Evolutionary conservation across 2,797 vertebrate genomes (phyloP).

Genomic region (Neosilurus mollespiculum): DNA sequence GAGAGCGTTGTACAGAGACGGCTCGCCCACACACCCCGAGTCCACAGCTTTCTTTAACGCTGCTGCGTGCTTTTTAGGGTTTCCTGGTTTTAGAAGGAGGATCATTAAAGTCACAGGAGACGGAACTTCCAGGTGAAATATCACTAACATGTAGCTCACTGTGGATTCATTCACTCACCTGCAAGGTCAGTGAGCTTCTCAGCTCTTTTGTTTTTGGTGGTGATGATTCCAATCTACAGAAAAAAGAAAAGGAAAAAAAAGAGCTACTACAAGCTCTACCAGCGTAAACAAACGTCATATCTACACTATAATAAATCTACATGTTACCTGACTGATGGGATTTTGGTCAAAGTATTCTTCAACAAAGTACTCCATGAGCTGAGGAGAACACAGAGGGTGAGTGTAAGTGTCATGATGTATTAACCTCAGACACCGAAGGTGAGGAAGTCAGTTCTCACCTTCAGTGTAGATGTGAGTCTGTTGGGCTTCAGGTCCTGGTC

Average conservation of each 20-base stretch:
- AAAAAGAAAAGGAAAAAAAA: background rate
- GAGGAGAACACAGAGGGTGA: slow-evolving; percentile 36
- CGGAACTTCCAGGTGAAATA: too few species aligned
- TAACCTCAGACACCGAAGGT: background rate
- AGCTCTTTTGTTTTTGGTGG: slow-evolving; percentile 92
- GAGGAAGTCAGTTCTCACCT: slow-evolving; percentile 59
- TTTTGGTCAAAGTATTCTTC: slow-evolving; percentile 99
- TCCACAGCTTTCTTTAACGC: slow-evolving; percentile 89
- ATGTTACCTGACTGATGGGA: slow-evolving; percentile 93
- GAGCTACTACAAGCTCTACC: background rate
- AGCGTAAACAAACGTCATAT: background rate
- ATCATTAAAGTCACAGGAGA: too few species aligned
- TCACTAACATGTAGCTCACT: too few species aligned
- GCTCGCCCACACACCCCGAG: slow-evolving; percentile 86
- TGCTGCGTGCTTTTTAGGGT: slow-evolving; percentile 84
- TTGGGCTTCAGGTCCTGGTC: slow-evolving; percentile 95
- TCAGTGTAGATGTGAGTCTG: slow-evolving; percentile 82
- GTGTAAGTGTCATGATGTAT: background rate
- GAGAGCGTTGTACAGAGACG: slow-evolving; percentile 93
- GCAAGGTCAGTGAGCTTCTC: slow-evolving; percentile 95
- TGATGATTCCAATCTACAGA: slow-evolving; percentile 86
- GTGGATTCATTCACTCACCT: slow-evolving; percentile 70
- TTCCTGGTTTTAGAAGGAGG: slow-evolving; percentile 73
- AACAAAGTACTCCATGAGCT: slow-evolving; percentile 92
- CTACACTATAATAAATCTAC: background rate